Base-by-base conservation (phyloP, 2,797 vertebrate genomes). In the Gambelia wislizenii region DNA sequence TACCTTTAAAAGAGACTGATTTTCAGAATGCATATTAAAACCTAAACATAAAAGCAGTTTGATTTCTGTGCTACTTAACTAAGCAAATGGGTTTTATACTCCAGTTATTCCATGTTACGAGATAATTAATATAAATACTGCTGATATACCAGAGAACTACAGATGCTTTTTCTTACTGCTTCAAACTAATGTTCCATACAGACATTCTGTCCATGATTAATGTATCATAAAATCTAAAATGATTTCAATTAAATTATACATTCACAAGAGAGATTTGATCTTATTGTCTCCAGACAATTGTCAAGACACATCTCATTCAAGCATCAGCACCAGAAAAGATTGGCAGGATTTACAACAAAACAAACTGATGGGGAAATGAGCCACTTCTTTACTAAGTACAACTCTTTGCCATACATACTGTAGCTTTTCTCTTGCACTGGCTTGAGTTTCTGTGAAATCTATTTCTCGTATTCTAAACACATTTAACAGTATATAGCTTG, bases 111-210 rank as follows among this genome's bases (percentile, higher is more conserved):
- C 86, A 87, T 84, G 92, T 90, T 94, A 94, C 12, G n/a, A 96
- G 92, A 94, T 94, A 96, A 96, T 97, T 96, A 96, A 95, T 95
- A 97, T 85, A 96, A 97, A 97, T 93, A 93, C 52, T 94, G 81
- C 72, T 93, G 95, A 95, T 94, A 0, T 95, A 96, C 92, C 91
- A 93, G 88, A 67, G 49, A 96, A 93, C 42, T 91, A 91, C 90
- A 96, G 94, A 92, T 96, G 92, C 85, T 96, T 95, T 93, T 90
- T 96, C 89, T 93, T 92, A 93, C 33, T 90, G 89, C 54, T 87
- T 94, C 92, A 95, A 94, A 97, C 96, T 96, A 97, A 97, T 95
- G 94, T 95, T 95, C 92, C 94, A 91, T 92, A 94, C 16, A 94
- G 70, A 92, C 84, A 95, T 92, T 89, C 91, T 90, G 82, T 72